Percentiles rank a stretch among this genome's conserved stretches.
phyloP scores from a whole-genome alignment of 2,888 invertebrate species.

The Tholera decimalis region DNA sequence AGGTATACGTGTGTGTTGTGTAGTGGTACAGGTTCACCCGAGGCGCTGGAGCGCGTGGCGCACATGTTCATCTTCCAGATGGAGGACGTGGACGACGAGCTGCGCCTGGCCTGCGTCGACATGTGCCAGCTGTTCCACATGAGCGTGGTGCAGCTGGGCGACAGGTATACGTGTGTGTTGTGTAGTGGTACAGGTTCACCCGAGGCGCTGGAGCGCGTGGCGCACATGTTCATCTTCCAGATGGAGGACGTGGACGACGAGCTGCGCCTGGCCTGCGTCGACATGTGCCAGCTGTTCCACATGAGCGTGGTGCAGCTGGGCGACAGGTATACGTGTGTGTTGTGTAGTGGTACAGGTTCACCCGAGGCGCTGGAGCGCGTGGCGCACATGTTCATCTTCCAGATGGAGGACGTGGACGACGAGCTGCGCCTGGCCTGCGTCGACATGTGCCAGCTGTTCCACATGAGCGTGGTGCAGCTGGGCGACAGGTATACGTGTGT shows the following conservation, averaged over 20 bases:
- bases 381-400: constrained; percentile 94
- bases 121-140: constrained; percentile 97
- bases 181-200: constrained; percentile 92
- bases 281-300: constrained; percentile 97
- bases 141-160: constrained; percentile 93
- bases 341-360: constrained; percentile 89
- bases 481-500: too few relatives aligned
- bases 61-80: constrained; percentile 93
- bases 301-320: constrained; percentile 93
- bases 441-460: constrained; percentile 96
- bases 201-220: constrained; percentile 97
- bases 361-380: constrained; percentile 97
- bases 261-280: constrained; percentile 92
- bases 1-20: neutral
- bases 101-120: constrained; percentile 93
- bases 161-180: too few relatives aligned
- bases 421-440: constrained; percentile 92
- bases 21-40: constrained; percentile 93
- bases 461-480: constrained; percentile 94
- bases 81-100: constrained; percentile 90
- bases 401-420: constrained; percentile 92
- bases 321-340: too few relatives aligned
- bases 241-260: constrained; percentile 92
- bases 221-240: constrained; percentile 93
- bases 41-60: constrained; percentile 97